These are phyloP conservation scores for Smittia aterrima DNA, from an alignment of 2,888 invertebrate genomes.

Conservation along the genomic window DNA sequence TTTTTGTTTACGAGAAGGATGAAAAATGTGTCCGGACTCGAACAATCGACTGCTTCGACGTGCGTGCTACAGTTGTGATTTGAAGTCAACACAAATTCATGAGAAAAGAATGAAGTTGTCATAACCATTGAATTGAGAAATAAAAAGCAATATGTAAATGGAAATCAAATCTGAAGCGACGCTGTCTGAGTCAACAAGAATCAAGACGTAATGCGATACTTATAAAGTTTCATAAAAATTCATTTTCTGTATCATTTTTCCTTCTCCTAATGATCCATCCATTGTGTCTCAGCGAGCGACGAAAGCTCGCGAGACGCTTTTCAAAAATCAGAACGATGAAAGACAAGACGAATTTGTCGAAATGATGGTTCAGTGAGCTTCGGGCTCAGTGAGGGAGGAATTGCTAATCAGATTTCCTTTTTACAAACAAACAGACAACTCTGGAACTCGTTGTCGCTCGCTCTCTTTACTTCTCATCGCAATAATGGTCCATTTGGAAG, in stretches of 20 bases:
- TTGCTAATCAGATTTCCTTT: constrained; percentile 26
- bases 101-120: constrained; percentile 2
- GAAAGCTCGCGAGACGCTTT: background rate
- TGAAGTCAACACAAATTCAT: background rate
- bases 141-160: constrained; percentile 37
- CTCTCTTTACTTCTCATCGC: constrained; percentile 26
- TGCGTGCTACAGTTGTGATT: background rate
- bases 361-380: background rate
- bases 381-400: constrained; percentile 9
- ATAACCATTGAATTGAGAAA: constrained; percentile 23
- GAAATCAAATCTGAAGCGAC: constrained; percentile 16
- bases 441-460: background rate
- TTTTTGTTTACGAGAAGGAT: too few relatives aligned
- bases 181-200: constrained; percentile 25
- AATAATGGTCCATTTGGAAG: constrained; percentile 31
- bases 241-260: constrained; percentile 16
- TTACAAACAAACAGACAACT: background rate
- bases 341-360: background rate
- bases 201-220: constrained; percentile 37
- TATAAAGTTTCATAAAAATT: constrained; percentile 33
- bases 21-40: too few relatives aligned
- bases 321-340: background rate
- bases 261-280: background rate
- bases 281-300: background rate
- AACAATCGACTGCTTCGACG: too few relatives aligned